A percentile compares a stretch with the other conserved stretches of the same genome.
These are phyloP conservation scores for Malacoraja senta DNA, from an alignment of 2,797 vertebrate species.

Conservation along the genomic window DNA sequence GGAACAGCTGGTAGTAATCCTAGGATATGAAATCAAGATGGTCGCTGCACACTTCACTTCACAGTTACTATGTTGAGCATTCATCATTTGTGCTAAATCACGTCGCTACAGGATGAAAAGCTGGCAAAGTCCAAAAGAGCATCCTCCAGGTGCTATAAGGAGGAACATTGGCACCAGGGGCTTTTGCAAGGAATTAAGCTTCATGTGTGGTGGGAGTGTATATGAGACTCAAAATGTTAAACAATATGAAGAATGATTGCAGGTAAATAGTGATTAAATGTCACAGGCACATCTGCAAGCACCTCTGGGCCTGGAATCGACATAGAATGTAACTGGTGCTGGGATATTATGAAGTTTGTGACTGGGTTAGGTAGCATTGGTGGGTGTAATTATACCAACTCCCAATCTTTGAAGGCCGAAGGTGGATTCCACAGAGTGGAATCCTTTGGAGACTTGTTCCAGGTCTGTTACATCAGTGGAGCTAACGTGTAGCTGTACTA, in stretches of 20 bases:
- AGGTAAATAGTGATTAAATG: background rate
- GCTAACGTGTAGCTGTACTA: background rate
- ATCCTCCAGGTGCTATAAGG: background rate
- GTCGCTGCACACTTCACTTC: background rate
- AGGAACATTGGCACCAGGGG: background rate
- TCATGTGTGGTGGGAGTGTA: background rate
- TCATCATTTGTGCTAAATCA: background rate
- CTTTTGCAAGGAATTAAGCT: background rate
- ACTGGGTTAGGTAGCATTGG: background rate
- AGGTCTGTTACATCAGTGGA: background rate
- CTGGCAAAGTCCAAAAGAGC: background rate
- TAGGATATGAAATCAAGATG: background rate
- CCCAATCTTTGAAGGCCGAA: background rate
- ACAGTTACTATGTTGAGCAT: background rate
- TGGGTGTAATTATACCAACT: background rate
- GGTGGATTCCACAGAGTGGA: background rate
- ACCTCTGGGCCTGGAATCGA: background rate
- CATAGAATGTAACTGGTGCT: background rate
- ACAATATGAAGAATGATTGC: background rate
- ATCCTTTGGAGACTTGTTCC: constrained; percentile 12
- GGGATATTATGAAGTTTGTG: background rate
- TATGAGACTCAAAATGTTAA: background rate
- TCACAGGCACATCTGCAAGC: background rate
- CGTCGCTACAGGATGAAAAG: background rate
- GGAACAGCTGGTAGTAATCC: background rate